Evolutionary conservation across 2,888 invertebrate genomes (phyloP).

Genomic region (Portevinia maculata): DNA sequence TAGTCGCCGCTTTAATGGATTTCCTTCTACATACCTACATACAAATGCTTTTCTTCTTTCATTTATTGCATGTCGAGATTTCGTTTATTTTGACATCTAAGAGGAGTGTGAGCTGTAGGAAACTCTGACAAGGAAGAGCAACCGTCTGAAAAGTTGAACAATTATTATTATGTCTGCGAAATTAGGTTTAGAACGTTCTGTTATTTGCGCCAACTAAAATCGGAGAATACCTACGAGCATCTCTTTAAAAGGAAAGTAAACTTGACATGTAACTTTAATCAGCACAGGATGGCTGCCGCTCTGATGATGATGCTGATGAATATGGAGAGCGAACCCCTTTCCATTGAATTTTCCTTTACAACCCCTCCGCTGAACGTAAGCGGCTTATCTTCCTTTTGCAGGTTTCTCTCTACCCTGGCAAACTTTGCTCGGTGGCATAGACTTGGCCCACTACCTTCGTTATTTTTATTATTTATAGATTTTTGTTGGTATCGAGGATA

Average conservation of each 20-base stretch:
- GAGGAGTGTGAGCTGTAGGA: conserved; percentile 20
- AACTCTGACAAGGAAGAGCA: conserved; percentile 23
- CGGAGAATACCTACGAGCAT: conserved; percentile 11
- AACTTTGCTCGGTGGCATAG: conserved; percentile 40
- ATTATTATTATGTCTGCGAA: conserved; percentile 74
- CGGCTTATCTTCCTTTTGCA: conserved; percentile 79
- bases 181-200: conserved; percentile 52
- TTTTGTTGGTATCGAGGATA: conserved; percentile 30
- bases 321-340: conserved; percentile 25
- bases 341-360: conserved; percentile 62
- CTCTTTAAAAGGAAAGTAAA: conserved; percentile 57
- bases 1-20: conserved; percentile 23
- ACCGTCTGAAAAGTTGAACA: conserved; percentile 71
- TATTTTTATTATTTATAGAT: conserved; percentile 73
- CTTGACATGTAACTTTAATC: conserved; percentile 60
- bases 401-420: conserved; percentile 66
- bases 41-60: conserved; percentile 43
- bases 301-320: neutral
- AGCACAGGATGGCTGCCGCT: conserved; percentile 13
- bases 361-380: conserved; percentile 75
- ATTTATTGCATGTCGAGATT: conserved; percentile 46
- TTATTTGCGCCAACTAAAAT: conserved; percentile 19
- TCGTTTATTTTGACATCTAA: conserved; percentile 52
- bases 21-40: conserved; percentile 39
- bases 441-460: conserved; percentile 72